Percentiles rank a stretch among this genome's conserved stretches.
phyloP scores from a whole-genome alignment of 2,888 invertebrate genomes.

The Volucella zonaria region DNA sequence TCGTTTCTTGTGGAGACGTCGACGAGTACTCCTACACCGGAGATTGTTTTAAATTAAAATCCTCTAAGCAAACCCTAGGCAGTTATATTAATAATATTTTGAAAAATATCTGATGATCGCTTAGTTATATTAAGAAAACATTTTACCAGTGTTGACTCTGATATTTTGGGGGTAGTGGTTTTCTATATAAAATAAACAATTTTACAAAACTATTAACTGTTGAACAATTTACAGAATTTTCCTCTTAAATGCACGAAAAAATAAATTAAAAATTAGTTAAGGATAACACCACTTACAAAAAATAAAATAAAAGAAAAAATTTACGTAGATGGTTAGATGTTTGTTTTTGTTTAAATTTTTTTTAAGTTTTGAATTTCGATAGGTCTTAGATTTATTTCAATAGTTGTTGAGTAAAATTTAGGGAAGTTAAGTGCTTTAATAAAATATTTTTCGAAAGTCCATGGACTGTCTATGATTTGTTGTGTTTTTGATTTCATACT shows the following conservation, averaged over 20 bases:
- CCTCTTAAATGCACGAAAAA: slow-evolving; percentile 4
- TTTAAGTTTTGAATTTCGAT: slow-evolving; percentile 32
- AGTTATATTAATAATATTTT: neutral
- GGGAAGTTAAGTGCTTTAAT: slow-evolving; percentile 42
- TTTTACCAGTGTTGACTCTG: neutral
- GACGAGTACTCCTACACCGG: neutral
- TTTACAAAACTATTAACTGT: slow-evolving; percentile 15
- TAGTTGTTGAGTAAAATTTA: slow-evolving; percentile 35
- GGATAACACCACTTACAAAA: neutral
- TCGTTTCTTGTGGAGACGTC: neutral
- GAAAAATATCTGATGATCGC: too few relatives aligned
- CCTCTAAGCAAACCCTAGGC: neutral
- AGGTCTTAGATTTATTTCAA: slow-evolving; percentile 31
- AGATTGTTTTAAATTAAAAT: slow-evolving; percentile 3
- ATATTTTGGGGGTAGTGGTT: neutral
- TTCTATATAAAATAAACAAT: neutral
- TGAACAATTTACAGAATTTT: slow-evolving; percentile 21
- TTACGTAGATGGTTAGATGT: slow-evolving; percentile 14
- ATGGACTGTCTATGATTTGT: neutral
- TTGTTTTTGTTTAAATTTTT: slow-evolving; percentile 28
- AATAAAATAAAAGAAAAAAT: neutral
- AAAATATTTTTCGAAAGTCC: slow-evolving; percentile 38
- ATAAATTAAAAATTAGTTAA: neutral
- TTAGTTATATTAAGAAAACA: too few relatives aligned
- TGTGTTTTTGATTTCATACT: neutral